Evolutionary conservation across 1,140 invertebrate species (phyloP).

Genomic region (Diachasmimorpha longicaudata): DNA sequence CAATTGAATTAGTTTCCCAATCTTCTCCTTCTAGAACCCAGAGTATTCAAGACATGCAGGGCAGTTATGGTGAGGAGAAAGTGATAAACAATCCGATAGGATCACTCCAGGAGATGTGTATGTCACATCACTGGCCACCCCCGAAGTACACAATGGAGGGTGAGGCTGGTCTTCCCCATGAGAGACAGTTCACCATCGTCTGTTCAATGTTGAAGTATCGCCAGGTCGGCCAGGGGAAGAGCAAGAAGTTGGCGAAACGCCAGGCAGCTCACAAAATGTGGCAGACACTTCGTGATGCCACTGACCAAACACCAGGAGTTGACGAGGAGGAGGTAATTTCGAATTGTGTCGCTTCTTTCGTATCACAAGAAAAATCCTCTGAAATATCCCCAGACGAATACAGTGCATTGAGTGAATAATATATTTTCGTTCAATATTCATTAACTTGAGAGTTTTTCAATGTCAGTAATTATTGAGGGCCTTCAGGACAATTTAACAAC

Average conservation of each 20-base stretch:
- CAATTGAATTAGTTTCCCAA: background rate
- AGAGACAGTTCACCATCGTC: slow-evolving; percentile 90
- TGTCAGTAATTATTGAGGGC: no score
- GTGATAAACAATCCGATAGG: slow-evolving; percentile 91
- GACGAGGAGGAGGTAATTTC: slow-evolving; percentile 67
- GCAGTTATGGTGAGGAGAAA: slow-evolving; percentile 68
- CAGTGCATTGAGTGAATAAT: no score
- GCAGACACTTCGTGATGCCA: slow-evolving; percentile 77
- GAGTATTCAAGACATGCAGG: slow-evolving; percentile 52
- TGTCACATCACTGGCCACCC: slow-evolving; percentile 92
- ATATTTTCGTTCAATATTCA: no score
- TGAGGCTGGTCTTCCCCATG: slow-evolving; percentile 90
- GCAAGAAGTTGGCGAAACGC: slow-evolving; percentile 94
- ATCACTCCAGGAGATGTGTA: slow-evolving; percentile 93
- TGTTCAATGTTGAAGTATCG: slow-evolving; percentile 85
- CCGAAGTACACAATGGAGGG: slow-evolving; percentile 90
- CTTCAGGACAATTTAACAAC: no score
- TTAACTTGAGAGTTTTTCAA: no score
- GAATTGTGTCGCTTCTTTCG: background rate
- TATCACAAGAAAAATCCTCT: background rate
- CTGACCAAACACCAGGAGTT: slow-evolving; percentile 61
- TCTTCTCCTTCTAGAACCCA: slow-evolving; percentile 39
- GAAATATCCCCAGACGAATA: no score
- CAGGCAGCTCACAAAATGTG: slow-evolving; percentile 94
- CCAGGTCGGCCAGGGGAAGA: slow-evolving; percentile 86